Evolutionary conservation across 1,140 invertebrate species (phyloP), one percentile per base, ranked within the genome.

Genomic region (Brachionus paranguensis): DNA sequence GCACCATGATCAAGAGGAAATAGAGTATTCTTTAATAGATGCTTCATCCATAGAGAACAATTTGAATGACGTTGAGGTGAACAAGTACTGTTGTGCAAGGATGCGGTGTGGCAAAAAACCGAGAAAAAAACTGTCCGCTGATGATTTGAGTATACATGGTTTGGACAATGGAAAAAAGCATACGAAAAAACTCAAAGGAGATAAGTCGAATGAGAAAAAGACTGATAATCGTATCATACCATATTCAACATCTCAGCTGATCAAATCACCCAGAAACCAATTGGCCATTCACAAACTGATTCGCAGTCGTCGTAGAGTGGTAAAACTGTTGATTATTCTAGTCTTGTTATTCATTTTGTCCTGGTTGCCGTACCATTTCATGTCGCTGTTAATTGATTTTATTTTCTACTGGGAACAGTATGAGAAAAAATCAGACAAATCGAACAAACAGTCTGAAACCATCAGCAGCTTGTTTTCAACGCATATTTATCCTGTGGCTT

Each of bases 271-370:
- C 10, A 50, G 43, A 24, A 76, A 76, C 20, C 72, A 76, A 76
- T 50, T 68, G 27, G 78, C 78, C 3, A 68, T 81, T 2, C 53
- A 81, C 27, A 60, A 68, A 41, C 24, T 83, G 33, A 68, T 83
- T 17, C 20, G 53, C 65, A 83, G 81, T 83, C 60, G 81, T 70
- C 81, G 81, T 6, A 64, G 81, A 68, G 81, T 83, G 14, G 64
- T 83, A 20, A 83, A 83, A 37, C 37, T 83, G 3, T 55, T 83
- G 53, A 83, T 83, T 41, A 72, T 70, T 70, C 20, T 83, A 8
- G 81, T 83, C 14, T 37, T 83, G 24, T 50, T 83, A 17, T 83
- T 83, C 24, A 53, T 72, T 24, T 8, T 83, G 8, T 68, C 81
- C 1, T 47, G 81, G 60, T 53, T 83, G 68, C 81, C 81, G 10